phyloP scores from a whole-genome alignment of 2,888 invertebrate species.

The Alsophila aescularia region DNA sequence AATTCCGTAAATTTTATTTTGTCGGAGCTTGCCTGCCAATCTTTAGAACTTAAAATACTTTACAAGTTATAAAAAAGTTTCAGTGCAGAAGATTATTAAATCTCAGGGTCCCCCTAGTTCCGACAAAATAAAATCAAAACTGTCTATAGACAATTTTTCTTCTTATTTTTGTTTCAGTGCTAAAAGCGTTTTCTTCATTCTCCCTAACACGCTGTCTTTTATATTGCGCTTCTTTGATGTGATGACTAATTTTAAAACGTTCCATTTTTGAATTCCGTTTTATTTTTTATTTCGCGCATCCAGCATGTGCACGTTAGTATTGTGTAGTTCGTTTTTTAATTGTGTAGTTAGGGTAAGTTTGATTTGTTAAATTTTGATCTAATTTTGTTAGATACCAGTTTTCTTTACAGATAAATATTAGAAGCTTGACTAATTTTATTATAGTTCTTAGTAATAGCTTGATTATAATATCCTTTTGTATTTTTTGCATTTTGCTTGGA shows the following conservation, averaged over 20 bases:
- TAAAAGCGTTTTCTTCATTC: conserved; percentile 17
- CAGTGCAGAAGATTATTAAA: too few species aligned
- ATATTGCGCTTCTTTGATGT: conserved; percentile 24
- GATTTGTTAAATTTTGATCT: background rate
- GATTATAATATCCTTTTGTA: too few species aligned
- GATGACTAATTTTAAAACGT: conserved; percentile 29
- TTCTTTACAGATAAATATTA: too few species aligned
- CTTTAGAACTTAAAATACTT: too few species aligned
- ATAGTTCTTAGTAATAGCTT: too few species aligned
- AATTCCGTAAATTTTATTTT: conserved; percentile 55
- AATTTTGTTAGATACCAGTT: background rate
- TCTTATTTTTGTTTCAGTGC: conserved; percentile 25
- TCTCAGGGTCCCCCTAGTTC: background rate
- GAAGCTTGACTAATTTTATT: too few species aligned
- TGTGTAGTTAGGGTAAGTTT: background rate
- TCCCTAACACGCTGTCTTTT: conserved; percentile 17
- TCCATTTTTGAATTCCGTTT: conserved; percentile 25
- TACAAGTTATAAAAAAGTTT: too few species aligned
- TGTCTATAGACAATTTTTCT: conserved; percentile 26
- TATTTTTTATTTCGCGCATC: conserved; percentile 20
- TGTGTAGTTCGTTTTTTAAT: conserved; percentile 38
- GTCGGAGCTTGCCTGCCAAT: background rate
- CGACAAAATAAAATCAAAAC: conserved; percentile 2
- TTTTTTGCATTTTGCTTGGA: too few species aligned
- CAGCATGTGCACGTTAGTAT: conserved; percentile 45